Conservation (phyloP, 2,113 vertebrate genomes). For the Oncorhynchus nerka region DNA sequence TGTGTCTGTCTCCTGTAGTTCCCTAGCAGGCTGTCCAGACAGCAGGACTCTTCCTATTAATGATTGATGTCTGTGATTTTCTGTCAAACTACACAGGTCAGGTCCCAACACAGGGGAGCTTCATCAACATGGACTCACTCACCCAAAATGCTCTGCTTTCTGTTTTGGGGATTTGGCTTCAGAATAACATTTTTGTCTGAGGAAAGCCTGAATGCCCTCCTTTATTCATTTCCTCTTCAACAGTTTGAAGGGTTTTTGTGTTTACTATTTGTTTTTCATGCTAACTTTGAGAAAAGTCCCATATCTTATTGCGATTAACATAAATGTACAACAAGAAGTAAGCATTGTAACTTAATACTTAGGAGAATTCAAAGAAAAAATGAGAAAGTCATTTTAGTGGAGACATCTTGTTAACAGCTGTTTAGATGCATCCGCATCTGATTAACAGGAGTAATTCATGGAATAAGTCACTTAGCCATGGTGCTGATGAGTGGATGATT, state of each 20-base stretch:
- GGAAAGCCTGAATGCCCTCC: slow-evolving; percentile 39
- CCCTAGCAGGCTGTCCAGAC: slow-evolving; percentile 16
- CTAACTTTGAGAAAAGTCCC: too few species aligned
- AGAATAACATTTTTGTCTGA: slow-evolving; percentile 7
- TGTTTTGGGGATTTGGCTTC: slow-evolving; percentile 24
- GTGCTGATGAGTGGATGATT: neutral
- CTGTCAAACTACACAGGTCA: slow-evolving; percentile 43
- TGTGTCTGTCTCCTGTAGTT: slow-evolving; percentile 27
- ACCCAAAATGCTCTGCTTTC: slow-evolving; percentile 41
- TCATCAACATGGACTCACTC: slow-evolving; percentile 49
- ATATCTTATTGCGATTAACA: slow-evolving; percentile 27
- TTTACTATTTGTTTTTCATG: too few species aligned
- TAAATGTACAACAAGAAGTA: neutral
- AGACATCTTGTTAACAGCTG: slow-evolving; percentile 39
- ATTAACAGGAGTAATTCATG: slow-evolving; percentile 49
- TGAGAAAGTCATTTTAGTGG: neutral
- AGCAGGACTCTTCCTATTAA: slow-evolving; percentile 35
- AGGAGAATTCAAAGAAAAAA: neutral
- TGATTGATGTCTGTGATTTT: slow-evolving; percentile 55
- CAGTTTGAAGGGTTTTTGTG: neutral
- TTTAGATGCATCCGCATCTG: slow-evolving; percentile 10
- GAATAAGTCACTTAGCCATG: slow-evolving; percentile 17
- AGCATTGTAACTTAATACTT: neutral
- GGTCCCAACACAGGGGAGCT: slow-evolving; percentile 38
- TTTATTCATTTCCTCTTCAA: too few species aligned